These are phyloP conservation scores for Grus americana DNA, from an alignment of 2,113 vertebrate genomes.

Conservation along the genomic window DNA sequence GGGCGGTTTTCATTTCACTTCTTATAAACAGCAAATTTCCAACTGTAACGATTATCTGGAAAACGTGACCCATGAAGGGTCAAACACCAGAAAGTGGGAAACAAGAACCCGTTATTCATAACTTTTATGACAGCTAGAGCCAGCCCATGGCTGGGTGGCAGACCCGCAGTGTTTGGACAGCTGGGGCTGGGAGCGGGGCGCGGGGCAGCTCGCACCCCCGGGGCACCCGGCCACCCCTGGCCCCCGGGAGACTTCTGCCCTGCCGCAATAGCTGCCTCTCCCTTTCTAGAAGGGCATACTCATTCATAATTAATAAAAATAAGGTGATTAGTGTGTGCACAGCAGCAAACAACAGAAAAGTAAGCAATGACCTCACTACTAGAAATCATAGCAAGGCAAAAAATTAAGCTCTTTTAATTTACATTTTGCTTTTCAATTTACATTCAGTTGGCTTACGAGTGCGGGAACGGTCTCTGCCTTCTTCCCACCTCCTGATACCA, in stretches of 20 bases:
- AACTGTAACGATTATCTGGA: not conserved
- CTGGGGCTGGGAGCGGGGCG: not conserved
- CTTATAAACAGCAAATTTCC: not conserved
- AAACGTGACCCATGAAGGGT: not conserved
- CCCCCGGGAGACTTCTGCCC: not conserved
- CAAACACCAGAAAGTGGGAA: not conserved
- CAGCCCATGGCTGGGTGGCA: not conserved
- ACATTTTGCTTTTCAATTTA: not conserved
- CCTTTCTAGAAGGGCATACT: not conserved
- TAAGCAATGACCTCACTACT: not conserved
- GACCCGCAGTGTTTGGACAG: not conserved
- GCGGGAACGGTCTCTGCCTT: not conserved
- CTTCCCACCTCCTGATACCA: not conserved
- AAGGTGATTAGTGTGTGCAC: not conserved
- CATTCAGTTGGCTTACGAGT: not conserved
- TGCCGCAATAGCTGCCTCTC: accelerated
- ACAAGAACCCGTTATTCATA: not conserved
- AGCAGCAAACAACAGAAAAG: not conserved
- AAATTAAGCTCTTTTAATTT: not conserved
- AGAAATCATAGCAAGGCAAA: not conserved
- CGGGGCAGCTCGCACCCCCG: accelerated
- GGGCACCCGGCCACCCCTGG: not conserved
- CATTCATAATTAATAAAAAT: not conserved
- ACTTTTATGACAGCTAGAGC: not conserved
- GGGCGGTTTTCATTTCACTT: accelerated